These are phyloP conservation scores for Pinctada fucata DNA, from an alignment of 2,888 invertebrate species.

Conservation along the genomic window DNA sequence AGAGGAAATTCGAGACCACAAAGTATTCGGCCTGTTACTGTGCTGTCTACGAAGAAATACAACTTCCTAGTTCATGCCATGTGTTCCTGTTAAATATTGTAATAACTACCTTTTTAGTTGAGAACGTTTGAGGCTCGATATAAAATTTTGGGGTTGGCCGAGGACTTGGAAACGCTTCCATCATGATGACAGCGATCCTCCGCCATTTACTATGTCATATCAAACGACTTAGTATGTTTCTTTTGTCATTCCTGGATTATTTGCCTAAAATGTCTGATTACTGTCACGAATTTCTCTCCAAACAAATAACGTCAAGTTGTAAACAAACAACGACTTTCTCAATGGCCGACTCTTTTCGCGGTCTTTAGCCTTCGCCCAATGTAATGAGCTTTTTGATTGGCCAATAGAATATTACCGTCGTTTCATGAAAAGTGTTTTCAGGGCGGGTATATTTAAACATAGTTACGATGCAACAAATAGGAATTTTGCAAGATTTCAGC, in stretches of 20 bases:
- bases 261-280: not conserved
- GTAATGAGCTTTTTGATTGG: no score
- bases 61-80: not conserved
- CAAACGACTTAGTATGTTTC: not conserved
- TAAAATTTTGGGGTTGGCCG: slow-evolving; percentile 73
- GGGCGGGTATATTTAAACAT: no score
- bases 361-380: slow-evolving; percentile 32
- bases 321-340: slow-evolving; percentile 16
- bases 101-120: slow-evolving; percentile 74
- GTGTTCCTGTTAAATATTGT: no score
- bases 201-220: not conserved
- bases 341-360: slow-evolving; percentile 23
- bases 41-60: not conserved
- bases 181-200: slow-evolving; percentile 4
- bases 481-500: no score
- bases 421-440: no score
- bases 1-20: not conserved
- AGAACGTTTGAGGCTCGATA: slow-evolving; percentile 68
- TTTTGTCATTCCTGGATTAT: not conserved
- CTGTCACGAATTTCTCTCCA: not conserved
- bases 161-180: slow-evolving; percentile 63
- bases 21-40: not conserved
- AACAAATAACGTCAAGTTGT: not conserved
- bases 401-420: no score
- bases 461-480: no score